Base-by-base conservation (phyloP, 1,140 invertebrate genomes). In the Solenopsis fugax region DNA sequence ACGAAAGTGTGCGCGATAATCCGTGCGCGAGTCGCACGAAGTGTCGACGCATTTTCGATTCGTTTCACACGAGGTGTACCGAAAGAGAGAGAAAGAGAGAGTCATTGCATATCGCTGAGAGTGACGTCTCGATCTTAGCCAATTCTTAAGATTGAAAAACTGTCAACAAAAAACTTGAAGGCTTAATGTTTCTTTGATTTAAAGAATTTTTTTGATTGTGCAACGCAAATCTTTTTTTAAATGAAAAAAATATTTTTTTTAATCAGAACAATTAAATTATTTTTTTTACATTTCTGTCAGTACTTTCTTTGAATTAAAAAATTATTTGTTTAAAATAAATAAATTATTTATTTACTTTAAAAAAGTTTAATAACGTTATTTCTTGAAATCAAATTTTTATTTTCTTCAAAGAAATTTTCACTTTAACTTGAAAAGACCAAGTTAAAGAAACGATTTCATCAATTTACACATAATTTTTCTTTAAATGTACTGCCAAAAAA, bases 21-120 rank as follows among this genome's bases (percentile, higher is more conserved):
- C 21, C 41, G 52, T 6, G 52, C 69, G 64, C 67, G 37, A 71
- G 67, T 58, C 76, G 50, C 86, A 64, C 71, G 64, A 64, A 54
- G 77, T 87, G 56, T 60, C 37, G 48, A 52, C 52, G 58, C 60
- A 89, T 90, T 90, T 90, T 77, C 86, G 21, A 90, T 90, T 88
- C 89, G 86, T 81, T 67, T 88, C 89, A 71, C 71, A 75, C 78
- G 56, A 84, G 73, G 86, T 34, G 58, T 60, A n/a, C 21, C 37
- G 56, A 81, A 12, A 54, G 4, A 56, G 12, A 29, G 34, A 65
- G 29, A n/a, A 18, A 62, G 7, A 71, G 73, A 45, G 4, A 45
- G 41, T 10, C 29, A 65, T 34, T 69, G 67, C 21, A 34, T 13
- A 50, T 60, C 29, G 71, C 5, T n/a, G 24, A 16, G 29, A 24